phyloP scores from a whole-genome alignment of 1,140 invertebrate genomes.

The Caerostris extrusa region DNA sequence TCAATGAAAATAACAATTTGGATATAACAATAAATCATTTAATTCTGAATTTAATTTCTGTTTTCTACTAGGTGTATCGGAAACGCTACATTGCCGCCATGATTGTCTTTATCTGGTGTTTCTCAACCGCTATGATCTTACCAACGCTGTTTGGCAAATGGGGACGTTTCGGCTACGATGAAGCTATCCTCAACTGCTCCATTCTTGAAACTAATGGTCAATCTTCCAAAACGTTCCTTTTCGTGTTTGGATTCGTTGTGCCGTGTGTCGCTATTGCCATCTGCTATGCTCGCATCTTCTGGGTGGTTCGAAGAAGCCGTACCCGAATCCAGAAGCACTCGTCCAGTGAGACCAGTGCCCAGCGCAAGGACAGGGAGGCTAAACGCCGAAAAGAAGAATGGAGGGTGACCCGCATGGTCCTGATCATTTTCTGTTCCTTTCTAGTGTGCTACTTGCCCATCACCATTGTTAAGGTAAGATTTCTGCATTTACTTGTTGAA shows the following conservation, averaged over 20 bases:
- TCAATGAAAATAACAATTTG: too few relatives aligned
- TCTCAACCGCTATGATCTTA: constrained; percentile 86
- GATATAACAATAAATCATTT: too few relatives aligned
- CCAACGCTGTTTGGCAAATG: constrained; percentile 90
- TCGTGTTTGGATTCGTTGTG: constrained; percentile 90
- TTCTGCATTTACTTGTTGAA: neutral
- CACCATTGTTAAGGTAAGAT: constrained; percentile 90
- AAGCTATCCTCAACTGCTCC: constrained; percentile 78
- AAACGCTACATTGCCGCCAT: constrained; percentile 76
- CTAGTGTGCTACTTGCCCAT: constrained; percentile 91
- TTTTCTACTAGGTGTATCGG: constrained; percentile 69
- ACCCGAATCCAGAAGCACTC: constrained; percentile 62
- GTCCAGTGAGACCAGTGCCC: constrained; percentile 38
- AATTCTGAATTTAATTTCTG: neutral
- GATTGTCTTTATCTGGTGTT: constrained; percentile 87
- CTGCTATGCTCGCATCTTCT: constrained; percentile 93
- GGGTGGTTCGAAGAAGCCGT: constrained; percentile 86
- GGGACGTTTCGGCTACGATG: constrained; percentile 90
- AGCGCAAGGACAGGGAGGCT: constrained; percentile 62
- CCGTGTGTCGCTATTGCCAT: constrained; percentile 91
- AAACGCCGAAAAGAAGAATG: constrained; percentile 79
- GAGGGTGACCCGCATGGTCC: constrained; percentile 90
- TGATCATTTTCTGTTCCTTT: constrained; percentile 92
- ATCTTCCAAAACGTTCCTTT: constrained; percentile 93
- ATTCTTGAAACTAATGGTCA: constrained; percentile 85